Conservation (phyloP, 37 sponge, comb jelly and placozoan genomes). For the Ianthella basta region DNA sequence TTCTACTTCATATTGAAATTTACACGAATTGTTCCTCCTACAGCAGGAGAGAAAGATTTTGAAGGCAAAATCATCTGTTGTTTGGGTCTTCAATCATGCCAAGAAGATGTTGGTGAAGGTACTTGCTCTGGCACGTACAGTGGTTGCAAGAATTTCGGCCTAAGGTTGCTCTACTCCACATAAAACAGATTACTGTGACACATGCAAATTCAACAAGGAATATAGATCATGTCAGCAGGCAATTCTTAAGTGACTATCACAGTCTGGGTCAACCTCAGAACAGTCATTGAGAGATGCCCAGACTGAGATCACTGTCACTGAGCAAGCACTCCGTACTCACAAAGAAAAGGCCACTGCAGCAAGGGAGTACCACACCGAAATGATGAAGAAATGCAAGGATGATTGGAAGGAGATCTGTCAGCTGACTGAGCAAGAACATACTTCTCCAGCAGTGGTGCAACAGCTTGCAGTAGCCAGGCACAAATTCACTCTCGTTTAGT, state of each 20-base stretch:
- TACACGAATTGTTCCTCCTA: constrained; percentile 12
- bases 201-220: constrained; percentile 19
- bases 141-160: constrained; percentile 50
- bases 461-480: constrained; percentile 12
- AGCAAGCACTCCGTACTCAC: constrained; percentile 14
- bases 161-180: constrained; percentile 11
- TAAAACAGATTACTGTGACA: constrained; percentile 52
- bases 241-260: constrained; percentile 18
- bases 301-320: no score
- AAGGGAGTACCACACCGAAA: constrained; percentile 31
- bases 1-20: constrained; percentile 47
- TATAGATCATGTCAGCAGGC: constrained; percentile 13
- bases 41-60: constrained; percentile 23
- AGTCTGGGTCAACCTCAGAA: no score
- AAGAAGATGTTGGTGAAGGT: no score
- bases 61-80: constrained; percentile 23
- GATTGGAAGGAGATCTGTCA: constrained; percentile 38
- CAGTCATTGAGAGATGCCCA: no score
- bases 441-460: background rate
- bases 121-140: no score
- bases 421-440: no score
- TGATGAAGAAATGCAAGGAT: no score
- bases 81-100: constrained; percentile 44
- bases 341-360: constrained; percentile 15
- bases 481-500: constrained; percentile 10